Base-by-base conservation (phyloP, 1,140 invertebrate species). In the Pseudomyrmex cubaensis region DNA sequence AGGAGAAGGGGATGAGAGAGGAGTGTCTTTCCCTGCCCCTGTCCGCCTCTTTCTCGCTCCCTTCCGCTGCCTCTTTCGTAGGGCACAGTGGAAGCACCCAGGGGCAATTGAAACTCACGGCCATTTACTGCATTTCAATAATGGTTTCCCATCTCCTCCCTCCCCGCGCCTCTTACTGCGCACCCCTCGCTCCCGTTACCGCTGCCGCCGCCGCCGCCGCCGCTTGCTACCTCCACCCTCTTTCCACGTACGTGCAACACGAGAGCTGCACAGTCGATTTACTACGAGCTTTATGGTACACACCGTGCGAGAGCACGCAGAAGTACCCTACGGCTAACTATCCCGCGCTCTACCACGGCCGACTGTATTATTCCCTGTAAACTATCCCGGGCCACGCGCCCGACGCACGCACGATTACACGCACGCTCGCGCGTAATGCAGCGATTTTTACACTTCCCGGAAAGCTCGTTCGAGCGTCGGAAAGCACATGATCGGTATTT, bases 51-150 rank as follows among this genome's bases (percentile, higher is more conserved):
- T 2, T 44, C 44, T n/a, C 20, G 50, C 44, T 44, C 76, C 56
- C 64, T 48, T 70, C 67, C 66, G 66, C 66, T 54, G 56, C 54
- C 86, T 88, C 84, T 88, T 89, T 88, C 87, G 77, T 83, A 83
- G 83, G 87, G 87, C 69, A 83, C 63, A 77, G 84, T 86, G 75
- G 87, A 83, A 88, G 87, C 86, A 88, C 76, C 87, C 87, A 82
- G 86, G 87, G 87, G 87, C 87, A 89, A 89, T 89, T 89, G 87
- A 89, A 89, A 89, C 87, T 89, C 87, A 88, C 87, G 87, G 87
- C 87, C 87, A 89, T 89, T 89, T 89, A 89, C 87, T 89, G 87
- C 87, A 89, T 89, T 89, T 89, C 87, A 89, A 89, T 89, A 89
- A 89, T 89, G 86, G 87, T 88, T 89, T 88, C 84, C 87, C 78